These are phyloP conservation scores for Morone chrysops DNA, from an alignment of 2,113 vertebrate species.

Conservation along the genomic window DNA sequence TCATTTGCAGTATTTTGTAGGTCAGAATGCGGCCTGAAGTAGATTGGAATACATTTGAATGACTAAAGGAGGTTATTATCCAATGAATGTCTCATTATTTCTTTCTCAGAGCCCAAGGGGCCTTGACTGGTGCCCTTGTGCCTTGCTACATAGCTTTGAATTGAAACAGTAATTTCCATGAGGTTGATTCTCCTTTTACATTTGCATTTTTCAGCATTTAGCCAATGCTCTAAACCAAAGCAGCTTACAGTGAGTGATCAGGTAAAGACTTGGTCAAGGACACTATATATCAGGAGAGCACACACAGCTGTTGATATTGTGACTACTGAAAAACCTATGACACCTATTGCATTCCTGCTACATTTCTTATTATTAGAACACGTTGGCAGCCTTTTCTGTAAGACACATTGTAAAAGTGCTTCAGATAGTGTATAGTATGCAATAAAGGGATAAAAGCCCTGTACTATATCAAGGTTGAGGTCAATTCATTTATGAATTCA, in stretches of 20 bases:
- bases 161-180: conserved; percentile 48
- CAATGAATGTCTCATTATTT: conserved; percentile 58
- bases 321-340: not conserved
- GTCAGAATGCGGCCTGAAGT: conserved; percentile 47
- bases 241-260: conserved; percentile 6
- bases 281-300: conserved; percentile 17
- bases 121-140: conserved; percentile 34
- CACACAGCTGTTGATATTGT: conserved; percentile 11
- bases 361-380: not conserved
- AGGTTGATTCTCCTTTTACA: conserved; percentile 26
- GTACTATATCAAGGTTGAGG: not conserved
- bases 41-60: conserved; percentile 56
- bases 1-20: conserved; percentile 47
- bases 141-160: conserved; percentile 44
- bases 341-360: conserved; percentile 3
- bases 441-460: not conserved
- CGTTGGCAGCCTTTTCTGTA: not conserved
- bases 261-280: conserved; percentile 22
- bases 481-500: conserved; percentile 5
- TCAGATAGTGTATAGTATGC: not conserved
- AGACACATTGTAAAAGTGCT: not conserved
- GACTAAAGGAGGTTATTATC: conserved; percentile 62
- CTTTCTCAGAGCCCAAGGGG: conserved; percentile 39
- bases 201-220: conserved; percentile 47
- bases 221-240: conserved; percentile 4